These are phyloP conservation scores for Stenurella melanura DNA, from an alignment of 2,888 invertebrate species.

Conservation along the genomic window DNA sequence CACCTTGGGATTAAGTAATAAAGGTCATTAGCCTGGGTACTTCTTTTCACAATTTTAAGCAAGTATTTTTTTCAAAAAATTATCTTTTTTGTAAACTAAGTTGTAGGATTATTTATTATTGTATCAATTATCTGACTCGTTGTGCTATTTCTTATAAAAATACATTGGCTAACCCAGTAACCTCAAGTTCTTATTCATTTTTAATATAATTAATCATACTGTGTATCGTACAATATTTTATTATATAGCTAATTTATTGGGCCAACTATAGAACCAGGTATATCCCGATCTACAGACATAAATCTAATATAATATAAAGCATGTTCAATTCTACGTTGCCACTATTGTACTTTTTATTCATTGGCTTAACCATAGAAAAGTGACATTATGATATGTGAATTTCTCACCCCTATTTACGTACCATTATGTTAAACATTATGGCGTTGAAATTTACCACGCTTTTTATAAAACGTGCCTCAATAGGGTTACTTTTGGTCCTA, in stretches of 20 bases:
- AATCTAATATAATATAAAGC: constrained; percentile 23
- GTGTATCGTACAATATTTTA: neutral
- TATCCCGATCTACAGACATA: neutral
- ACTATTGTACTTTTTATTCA: constrained; percentile 48
- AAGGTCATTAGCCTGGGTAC: too few relatives aligned
- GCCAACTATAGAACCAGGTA: constrained; percentile 9
- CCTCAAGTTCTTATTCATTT: neutral
- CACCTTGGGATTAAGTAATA: too few relatives aligned
- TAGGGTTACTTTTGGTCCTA: constrained; percentile 29
- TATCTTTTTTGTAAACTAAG: too few relatives aligned
- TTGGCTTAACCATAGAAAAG: constrained; percentile 55
- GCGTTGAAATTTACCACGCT: constrained; percentile 58
- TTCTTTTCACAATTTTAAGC: too few relatives aligned
- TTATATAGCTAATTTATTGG: constrained; percentile 13
- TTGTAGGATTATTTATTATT: too few relatives aligned
- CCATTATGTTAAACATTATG: constrained; percentile 58
- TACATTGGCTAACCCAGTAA: neutral
- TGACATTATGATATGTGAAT: constrained; percentile 51
- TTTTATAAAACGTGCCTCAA: constrained; percentile 51
- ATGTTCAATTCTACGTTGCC: constrained; percentile 9
- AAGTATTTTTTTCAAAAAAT: too few relatives aligned
- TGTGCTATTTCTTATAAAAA: too few relatives aligned
- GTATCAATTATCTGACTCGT: too few relatives aligned
- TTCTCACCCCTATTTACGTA: constrained; percentile 57
- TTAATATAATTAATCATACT: neutral